Percentiles rank a stretch among this genome's conserved stretches.
These are phyloP conservation scores for Orgyia antiqua DNA, from an alignment of 2,888 invertebrate species.

Conservation along the genomic window DNA sequence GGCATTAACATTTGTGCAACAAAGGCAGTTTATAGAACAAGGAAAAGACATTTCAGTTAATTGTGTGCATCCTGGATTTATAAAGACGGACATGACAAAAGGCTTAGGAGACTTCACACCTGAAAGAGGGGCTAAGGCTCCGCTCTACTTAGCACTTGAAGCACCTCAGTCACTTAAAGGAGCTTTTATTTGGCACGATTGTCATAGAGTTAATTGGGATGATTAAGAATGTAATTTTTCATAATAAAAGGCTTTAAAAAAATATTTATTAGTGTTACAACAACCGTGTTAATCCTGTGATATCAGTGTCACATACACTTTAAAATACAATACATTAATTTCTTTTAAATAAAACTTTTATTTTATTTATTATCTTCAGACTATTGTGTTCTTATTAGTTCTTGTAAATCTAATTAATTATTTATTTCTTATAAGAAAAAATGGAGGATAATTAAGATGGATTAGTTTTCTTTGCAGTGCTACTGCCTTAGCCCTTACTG, in stretches of 20 bases:
- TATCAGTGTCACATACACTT: constrained; percentile 71
- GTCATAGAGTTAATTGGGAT: constrained; percentile 73
- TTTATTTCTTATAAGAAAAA: too few relatives aligned
- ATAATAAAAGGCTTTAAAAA: not conserved
- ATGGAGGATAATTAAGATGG: too few relatives aligned
- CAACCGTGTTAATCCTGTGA: constrained; percentile 68
- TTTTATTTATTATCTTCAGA: too few relatives aligned
- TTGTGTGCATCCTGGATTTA: constrained; percentile 73
- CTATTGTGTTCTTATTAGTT: too few relatives aligned
- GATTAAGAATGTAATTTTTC: constrained; percentile 53
- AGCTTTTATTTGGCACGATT: constrained; percentile 70
- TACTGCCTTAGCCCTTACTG: too few relatives aligned
- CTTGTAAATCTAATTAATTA: too few relatives aligned
- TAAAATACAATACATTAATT: constrained; percentile 64
- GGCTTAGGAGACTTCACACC: constrained; percentile 69
- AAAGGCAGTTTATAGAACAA: constrained; percentile 67
- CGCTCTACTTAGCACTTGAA: constrained; percentile 62
- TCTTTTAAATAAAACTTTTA: constrained; percentile 43
- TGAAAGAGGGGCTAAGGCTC: constrained; percentile 63
- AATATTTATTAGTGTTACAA: constrained; percentile 39
- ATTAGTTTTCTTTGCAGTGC: too few relatives aligned
- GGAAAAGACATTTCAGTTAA: constrained; percentile 65
- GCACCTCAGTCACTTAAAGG: constrained; percentile 67
- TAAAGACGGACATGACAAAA: constrained; percentile 72
- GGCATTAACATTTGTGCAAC: constrained; percentile 69